A percentile compares a stretch with the other conserved stretches of the same genome.
These are phyloP conservation scores for Rhyacophila brunnea DNA, from an alignment of 1,140 invertebrate genomes.

Conservation along the genomic window DNA sequence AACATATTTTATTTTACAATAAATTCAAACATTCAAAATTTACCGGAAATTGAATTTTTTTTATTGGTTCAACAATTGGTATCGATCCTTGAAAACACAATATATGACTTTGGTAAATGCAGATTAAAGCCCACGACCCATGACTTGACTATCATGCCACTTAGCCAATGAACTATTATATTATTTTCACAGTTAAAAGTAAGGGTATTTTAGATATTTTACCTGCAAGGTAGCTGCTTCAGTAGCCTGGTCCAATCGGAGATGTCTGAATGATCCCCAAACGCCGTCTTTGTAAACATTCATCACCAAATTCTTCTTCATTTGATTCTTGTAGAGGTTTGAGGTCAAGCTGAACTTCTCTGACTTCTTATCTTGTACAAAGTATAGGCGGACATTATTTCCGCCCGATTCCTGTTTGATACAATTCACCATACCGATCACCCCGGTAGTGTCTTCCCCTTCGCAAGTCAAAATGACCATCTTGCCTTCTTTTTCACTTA, in stretches of 20 bases:
- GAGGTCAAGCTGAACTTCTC: slow-evolving; percentile 62
- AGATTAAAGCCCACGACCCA: too few species aligned
- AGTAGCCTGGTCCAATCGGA: slow-evolving; percentile 61
- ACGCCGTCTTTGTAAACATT: slow-evolving; percentile 77
- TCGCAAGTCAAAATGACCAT: slow-evolving; percentile 72
- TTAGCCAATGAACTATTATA: too few species aligned
- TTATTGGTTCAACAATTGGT: too few species aligned
- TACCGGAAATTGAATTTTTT: too few species aligned
- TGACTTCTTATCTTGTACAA: slow-evolving; percentile 64
- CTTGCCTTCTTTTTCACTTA: slow-evolving; percentile 55
- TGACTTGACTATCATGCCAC: too few species aligned
- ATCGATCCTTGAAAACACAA: too few species aligned
- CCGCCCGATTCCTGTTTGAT: slow-evolving; percentile 82
- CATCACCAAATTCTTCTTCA: slow-evolving; percentile 75
- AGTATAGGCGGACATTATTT: slow-evolving; percentile 67
- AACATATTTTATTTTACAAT: too few species aligned
- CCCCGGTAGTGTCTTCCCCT: slow-evolving; percentile 64
- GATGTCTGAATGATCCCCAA: slow-evolving; percentile 86
- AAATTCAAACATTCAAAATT: too few species aligned
- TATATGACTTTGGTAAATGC: too few species aligned
- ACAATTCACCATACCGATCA: slow-evolving; percentile 88
- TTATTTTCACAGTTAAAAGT: background rate
- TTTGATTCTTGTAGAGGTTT: slow-evolving; percentile 60
- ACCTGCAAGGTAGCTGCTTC: slow-evolving; percentile 60
- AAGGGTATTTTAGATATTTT: background rate